Base-by-base conservation (phyloP, 1,140 invertebrate genomes). In the Aphis gossypii region DNA sequence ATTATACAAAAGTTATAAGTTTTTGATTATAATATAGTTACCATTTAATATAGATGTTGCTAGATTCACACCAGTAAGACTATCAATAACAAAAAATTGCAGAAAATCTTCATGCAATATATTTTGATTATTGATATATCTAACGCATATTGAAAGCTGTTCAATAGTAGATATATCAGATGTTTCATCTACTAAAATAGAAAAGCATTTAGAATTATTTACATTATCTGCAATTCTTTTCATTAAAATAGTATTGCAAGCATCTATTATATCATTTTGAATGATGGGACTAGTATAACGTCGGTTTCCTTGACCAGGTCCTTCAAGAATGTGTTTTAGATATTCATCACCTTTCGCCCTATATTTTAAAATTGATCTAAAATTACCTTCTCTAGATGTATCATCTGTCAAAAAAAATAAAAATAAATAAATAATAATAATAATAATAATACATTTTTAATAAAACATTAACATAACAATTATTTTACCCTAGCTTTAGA, bases 1-100 rank as follows among this genome's bases (percentile, higher is more conserved):
- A 82, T 82, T 82, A 82, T 38, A 38, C 35, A 82, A 38, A 38
- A 82, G 11, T 82, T 38, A 82, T 76, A 82, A 82, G 11, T 11
- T 38, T 82, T 38, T 18, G 20, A 20, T 82, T 82, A 38, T 76
- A 76, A 76, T 76, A 82, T 82, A 82, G n/a, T 82, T 86, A 90
- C 56, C 86, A 76, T 94, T 51, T 38, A 90, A 82, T 51, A 94
- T 94, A 54, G 60, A 90, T 35, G 25, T 46, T 7, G 93, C 88
- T 60, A 90, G 94, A 54, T 46, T 92, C 41, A 94, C 60, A 35
- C 94, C 94, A 94, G 93, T 94, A 23, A 94, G 44, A 92, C 94
- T 94, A 30, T 60, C 92, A 35, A 94, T 93, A 46, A 76, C 92
- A 38, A 94, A 94, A 94, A 94, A 94, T 38, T 92, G 92, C 54